Conservation (phyloP, 1,140 invertebrate genomes). For the Aphelinus certus region DNA sequence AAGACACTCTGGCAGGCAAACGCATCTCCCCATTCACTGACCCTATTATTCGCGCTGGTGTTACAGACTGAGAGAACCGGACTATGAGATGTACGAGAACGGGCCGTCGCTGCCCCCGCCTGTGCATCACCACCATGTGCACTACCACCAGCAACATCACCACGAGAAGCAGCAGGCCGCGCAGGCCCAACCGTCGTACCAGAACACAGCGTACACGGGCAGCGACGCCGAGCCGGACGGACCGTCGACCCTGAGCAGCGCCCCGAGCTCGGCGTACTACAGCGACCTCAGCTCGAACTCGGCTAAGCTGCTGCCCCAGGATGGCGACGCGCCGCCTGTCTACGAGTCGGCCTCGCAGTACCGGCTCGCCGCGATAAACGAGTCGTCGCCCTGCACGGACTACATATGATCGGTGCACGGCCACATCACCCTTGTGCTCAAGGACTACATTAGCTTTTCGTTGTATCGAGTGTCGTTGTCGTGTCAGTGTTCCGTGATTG, state of each 20-base stretch:
- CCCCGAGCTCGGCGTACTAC: slow-evolving; percentile 77
- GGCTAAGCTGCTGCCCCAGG: slow-evolving; percentile 53
- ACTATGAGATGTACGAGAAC: slow-evolving; percentile 66
- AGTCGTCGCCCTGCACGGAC: slow-evolving; percentile 55
- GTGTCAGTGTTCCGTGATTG: too few species aligned
- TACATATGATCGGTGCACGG: slow-evolving; percentile 29
- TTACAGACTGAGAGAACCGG: slow-evolving; percentile 61
- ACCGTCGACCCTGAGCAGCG: slow-evolving; percentile 69
- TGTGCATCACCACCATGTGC: slow-evolving; percentile 55
- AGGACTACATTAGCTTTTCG: too few species aligned
- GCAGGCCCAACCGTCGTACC: slow-evolving; percentile 70
- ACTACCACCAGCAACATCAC: slow-evolving; percentile 53
- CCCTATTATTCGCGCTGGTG: too few species aligned
- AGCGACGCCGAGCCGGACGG: slow-evolving; percentile 73
- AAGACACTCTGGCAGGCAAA: too few species aligned
- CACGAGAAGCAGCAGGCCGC: slow-evolving; percentile 40
- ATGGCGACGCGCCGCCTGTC: slow-evolving; percentile 47
- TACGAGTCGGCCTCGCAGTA: slow-evolving; percentile 51
- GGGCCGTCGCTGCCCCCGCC: slow-evolving; percentile 56
- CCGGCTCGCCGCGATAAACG: slow-evolving; percentile 73
- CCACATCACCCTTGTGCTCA: too few species aligned
- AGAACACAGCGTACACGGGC: slow-evolving; percentile 75
- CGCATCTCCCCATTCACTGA: too few species aligned
- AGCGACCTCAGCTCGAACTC: slow-evolving; percentile 68
- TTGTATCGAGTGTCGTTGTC: too few species aligned